A percentile compares a stretch with the other conserved stretches of the same genome.
phyloP scores from a whole-genome alignment of 2,888 invertebrate genomes.

The Noctua fimbriata region DNA sequence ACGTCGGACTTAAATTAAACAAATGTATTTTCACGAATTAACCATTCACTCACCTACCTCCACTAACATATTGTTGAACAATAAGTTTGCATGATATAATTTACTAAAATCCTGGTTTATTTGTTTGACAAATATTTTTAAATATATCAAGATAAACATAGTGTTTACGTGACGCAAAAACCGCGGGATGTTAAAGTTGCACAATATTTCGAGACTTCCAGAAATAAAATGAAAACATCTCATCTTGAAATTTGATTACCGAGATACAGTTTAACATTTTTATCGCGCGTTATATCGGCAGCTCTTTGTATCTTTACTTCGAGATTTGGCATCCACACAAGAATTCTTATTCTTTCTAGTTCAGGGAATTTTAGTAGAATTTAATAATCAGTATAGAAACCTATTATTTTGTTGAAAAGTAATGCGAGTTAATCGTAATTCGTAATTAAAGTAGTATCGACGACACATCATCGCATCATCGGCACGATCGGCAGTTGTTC shows the following conservation, averaged over 20 bases:
- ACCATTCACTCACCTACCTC: slow-evolving; percentile 23
- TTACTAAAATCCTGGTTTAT: slow-evolving; percentile 13
- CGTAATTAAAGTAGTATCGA: slow-evolving; percentile 24
- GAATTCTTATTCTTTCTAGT: slow-evolving; percentile 45
- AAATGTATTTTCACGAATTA: slow-evolving; percentile 52
- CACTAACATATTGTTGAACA: slow-evolving; percentile 1
- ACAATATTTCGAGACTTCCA: slow-evolving; percentile 54
- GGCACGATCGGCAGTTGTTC: slow-evolving; percentile 79
- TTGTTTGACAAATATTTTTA: slow-evolving; percentile 13
- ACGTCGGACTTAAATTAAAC: slow-evolving; percentile 71
- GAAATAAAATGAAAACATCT: slow-evolving; percentile 52
- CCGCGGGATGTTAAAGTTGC: slow-evolving; percentile 44
- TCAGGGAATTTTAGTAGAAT: slow-evolving; percentile 29
- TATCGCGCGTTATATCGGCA: slow-evolving; percentile 42
- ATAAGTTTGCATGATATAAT: slow-evolving; percentile 21
- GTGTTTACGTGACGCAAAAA: slow-evolving; percentile 37
- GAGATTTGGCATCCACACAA: slow-evolving; percentile 62
- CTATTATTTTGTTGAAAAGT: slow-evolving; percentile 31
- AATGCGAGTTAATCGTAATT: slow-evolving; percentile 13
- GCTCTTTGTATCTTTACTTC: slow-evolving; percentile 31
- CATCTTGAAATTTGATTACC: slow-evolving; percentile 55
- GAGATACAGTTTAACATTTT: slow-evolving; percentile 33
- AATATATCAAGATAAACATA: slow-evolving; percentile 16
- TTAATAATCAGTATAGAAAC: slow-evolving; percentile 30
- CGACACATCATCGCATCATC: slow-evolving; percentile 31